A percentile compares a stretch with the other conserved stretches of the same genome.
Conservation (phyloP, 1,140 invertebrate genomes). For the Drosophila oshimai region DNA sequence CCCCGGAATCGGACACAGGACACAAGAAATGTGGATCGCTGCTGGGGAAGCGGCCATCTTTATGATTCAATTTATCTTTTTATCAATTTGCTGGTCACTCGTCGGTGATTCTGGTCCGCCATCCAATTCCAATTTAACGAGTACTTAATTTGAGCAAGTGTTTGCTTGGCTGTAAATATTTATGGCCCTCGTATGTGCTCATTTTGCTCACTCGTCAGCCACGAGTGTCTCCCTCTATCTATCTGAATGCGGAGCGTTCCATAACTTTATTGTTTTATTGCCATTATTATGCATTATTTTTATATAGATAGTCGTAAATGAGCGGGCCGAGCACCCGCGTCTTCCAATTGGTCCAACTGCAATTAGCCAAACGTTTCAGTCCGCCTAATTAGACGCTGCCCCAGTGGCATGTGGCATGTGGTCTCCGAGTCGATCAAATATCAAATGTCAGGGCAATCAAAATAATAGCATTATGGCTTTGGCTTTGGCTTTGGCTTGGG, state of each 20-base stretch:
- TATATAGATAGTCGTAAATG: slow-evolving; percentile 76
- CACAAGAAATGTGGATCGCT: not conserved
- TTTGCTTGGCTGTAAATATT: slow-evolving; percentile 80
- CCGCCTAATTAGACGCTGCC: slow-evolving; percentile 51
- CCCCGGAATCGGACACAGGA: slow-evolving; percentile 18
- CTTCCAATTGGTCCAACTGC: slow-evolving; percentile 45
- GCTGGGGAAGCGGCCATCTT: slow-evolving; percentile 17
- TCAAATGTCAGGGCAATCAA: slow-evolving; percentile 46
- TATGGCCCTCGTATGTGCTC: slow-evolving; percentile 56
- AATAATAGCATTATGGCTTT: slow-evolving; percentile 37
- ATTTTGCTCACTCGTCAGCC: not conserved
- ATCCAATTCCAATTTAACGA: slow-evolving; percentile 78
- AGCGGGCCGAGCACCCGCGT: slow-evolving; percentile 22
- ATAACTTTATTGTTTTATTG: slow-evolving; percentile 79
- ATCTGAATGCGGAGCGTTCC: slow-evolving; percentile 35
- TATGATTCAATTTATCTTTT: slow-evolving; percentile 70
- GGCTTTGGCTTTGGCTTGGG: too few relatives aligned
- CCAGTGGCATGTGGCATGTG: slow-evolving; percentile 27
- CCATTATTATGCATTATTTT: slow-evolving; percentile 78
- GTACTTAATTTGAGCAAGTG: slow-evolving; percentile 80
- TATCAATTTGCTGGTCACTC: slow-evolving; percentile 63
- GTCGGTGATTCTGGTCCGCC: slow-evolving; percentile 18
- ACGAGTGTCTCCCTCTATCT: slow-evolving; percentile 8
- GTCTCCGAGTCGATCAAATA: slow-evolving; percentile 41
- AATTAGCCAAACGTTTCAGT: slow-evolving; percentile 64